Evolutionary conservation across 2,113 vertebrate genomes (phyloP).

Genomic region (Puma concolor): DNA sequence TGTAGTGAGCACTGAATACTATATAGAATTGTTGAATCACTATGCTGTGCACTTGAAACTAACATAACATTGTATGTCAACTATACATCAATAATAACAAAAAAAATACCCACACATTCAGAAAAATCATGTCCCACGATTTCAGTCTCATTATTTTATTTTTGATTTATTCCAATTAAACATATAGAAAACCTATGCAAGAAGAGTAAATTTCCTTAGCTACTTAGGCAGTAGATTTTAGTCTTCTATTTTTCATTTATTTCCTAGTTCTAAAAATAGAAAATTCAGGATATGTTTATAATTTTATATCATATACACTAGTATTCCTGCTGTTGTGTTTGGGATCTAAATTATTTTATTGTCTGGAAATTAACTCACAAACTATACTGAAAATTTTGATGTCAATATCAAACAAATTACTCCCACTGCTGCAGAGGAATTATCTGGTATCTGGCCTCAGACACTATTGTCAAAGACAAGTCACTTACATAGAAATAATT

Average conservation of each 20-base stretch:
- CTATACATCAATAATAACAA: background rate
- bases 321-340: background rate
- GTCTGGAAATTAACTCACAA: background rate
- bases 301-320: background rate
- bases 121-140: background rate
- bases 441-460: background rate
- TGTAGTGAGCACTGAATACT: background rate
- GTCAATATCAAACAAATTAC: background rate
- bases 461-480: background rate
- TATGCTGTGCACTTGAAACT: background rate
- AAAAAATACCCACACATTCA: background rate
- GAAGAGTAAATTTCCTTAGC: background rate
- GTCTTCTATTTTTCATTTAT: background rate
- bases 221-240: background rate
- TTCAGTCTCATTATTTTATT: background rate
- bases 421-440: background rate
- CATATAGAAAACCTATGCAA: background rate
- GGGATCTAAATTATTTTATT: background rate
- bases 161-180: background rate
- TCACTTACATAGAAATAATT: constrained; percentile 16
- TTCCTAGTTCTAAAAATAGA: background rate
- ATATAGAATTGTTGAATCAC: background rate
- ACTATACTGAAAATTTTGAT: background rate
- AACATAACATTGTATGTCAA: background rate
- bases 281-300: background rate